Evolutionary conservation across 2,113 vertebrate genomes (phyloP).

Genomic region (Corythoichthys haematopterus): DNA sequence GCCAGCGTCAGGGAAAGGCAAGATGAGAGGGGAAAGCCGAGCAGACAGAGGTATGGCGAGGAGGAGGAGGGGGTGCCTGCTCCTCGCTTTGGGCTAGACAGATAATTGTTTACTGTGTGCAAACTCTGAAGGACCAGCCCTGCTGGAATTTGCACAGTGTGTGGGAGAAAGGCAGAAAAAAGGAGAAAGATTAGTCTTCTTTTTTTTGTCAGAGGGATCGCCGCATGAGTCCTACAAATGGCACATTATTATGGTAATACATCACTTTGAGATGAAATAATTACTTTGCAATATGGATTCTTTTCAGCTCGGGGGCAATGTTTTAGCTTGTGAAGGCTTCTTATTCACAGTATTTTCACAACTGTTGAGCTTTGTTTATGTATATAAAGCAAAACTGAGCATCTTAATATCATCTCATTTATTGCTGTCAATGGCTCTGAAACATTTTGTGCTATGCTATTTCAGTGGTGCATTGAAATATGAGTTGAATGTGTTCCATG

Average conservation of each 20-base stretch:
- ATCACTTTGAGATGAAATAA: conserved; percentile 66
- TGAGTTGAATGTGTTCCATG: too few relatives aligned
- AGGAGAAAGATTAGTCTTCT: conserved; percentile 68
- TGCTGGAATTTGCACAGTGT: conserved; percentile 71
- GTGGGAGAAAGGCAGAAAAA: conserved; percentile 50
- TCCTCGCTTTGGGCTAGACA: conserved; percentile 68
- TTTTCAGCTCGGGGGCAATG: conserved; percentile 50
- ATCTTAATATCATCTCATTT: background rate
- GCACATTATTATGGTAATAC: conserved; percentile 71
- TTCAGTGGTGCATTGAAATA: background rate
- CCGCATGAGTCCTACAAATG: conserved; percentile 74
- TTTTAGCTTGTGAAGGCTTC: background rate
- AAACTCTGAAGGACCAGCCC: conserved; percentile 72
- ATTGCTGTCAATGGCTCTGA: background rate
- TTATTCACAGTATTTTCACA: background rate
- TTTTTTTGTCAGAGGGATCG: conserved; percentile 64
- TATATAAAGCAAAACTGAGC: too few relatives aligned
- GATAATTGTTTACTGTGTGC: conserved; percentile 75
- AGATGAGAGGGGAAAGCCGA: conserved; percentile 39
- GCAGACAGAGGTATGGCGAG: background rate
- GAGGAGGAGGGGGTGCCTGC: background rate
- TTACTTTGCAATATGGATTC: conserved; percentile 69
- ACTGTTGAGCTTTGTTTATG: background rate
- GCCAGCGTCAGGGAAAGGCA: conserved; percentile 56
- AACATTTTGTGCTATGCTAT: background rate